Percentiles rank a stretch among this genome's conserved stretches.
Evolutionary conservation across 2,888 invertebrate genomes (phyloP).

Genomic region (Mythimna albipuncta): DNA sequence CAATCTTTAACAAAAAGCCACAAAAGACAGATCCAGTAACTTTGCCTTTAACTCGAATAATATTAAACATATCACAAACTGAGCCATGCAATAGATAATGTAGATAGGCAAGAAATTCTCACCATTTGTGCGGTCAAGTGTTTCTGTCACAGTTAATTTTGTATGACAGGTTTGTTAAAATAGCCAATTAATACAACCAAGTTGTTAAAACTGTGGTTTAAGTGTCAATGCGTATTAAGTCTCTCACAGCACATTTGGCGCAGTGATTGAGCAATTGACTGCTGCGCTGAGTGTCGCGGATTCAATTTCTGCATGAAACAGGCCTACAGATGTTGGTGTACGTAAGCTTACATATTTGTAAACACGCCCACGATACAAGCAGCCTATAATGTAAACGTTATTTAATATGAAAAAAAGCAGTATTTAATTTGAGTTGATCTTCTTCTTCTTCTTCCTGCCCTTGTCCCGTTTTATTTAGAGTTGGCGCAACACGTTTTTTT

Average conservation of each 20-base stretch:
- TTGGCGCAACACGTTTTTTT: no score
- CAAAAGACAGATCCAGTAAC: slow-evolving; percentile 63
- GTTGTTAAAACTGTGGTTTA: background rate
- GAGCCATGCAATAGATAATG: slow-evolving; percentile 39
- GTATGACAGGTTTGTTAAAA: background rate
- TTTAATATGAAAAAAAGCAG: no score
- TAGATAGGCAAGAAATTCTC: slow-evolving; percentile 34
- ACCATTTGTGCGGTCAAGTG: slow-evolving; percentile 20
- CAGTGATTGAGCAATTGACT: no score
- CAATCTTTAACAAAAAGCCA: slow-evolving; percentile 29
- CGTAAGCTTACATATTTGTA: no score
- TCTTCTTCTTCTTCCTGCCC: no score
- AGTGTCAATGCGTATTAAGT: slow-evolving; percentile 6
- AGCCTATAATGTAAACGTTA: no score
- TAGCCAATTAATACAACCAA: slow-evolving; percentile 3
- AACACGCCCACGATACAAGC: no score
- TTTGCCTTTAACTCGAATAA: slow-evolving; percentile 64
- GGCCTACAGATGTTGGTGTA: no score
- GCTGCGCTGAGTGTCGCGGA: no score
- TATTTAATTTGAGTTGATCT: background rate
- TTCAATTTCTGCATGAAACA: no score
- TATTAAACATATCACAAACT: slow-evolving; percentile 62
- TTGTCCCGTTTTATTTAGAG: no score
- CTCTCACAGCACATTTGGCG: no score
- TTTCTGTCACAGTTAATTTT: slow-evolving; percentile 26